Evolutionary conservation across 1,140 invertebrate genomes (phyloP), one percentile per base, ranked within the genome.

Genomic region (Drosophila tsacasi): DNA sequence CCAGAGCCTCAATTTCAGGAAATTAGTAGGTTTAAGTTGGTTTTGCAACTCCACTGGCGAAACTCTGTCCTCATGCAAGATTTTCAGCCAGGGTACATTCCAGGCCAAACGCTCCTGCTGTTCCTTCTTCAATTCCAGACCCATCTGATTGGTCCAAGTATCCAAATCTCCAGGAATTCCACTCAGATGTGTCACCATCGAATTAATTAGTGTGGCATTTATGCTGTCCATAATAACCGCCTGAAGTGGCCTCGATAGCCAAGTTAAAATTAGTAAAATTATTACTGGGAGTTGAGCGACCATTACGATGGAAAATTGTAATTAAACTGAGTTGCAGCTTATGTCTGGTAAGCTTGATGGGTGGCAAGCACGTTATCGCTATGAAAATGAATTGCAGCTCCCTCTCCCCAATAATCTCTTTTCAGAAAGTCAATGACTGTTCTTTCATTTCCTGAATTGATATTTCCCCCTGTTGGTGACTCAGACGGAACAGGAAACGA

Each of bases 91-190:
- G 25, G 27, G 19, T 1, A 79, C 50, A 62, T 81, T 91, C 63
- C 66, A 67, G 3, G 83, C 77, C 35, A 91, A 6, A 8, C 44
- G 69, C 50, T 83, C 39, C 30, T 73, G 83, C 13, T 77, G 25
- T 1, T 55, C 49, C 7, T 12, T 0, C 13, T 10, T 40, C 1
- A 90, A 37, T 0, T 10, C 25, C 4, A 42, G n/a, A 13, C 73
- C 63, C 10, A 84, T 21, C n/a, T 73, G n/a, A 19, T 12, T 3
- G 6, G 44, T 84, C 84, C 84, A 84, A 5, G 5, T 30, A 3
- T 87, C 59, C 2, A 89, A 84, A 9, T 67, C 49, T 0, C 1
- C 17, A 10, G 9, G 5, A 10, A 39, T 47, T n/a, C 6, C 27
- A 3, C 46, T 68, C 3, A 87, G 37, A 19, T 66, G 66, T 7